Evolutionary conservation across 1,140 invertebrate genomes (phyloP).

Genomic region (Xylocopa sonorina): DNA sequence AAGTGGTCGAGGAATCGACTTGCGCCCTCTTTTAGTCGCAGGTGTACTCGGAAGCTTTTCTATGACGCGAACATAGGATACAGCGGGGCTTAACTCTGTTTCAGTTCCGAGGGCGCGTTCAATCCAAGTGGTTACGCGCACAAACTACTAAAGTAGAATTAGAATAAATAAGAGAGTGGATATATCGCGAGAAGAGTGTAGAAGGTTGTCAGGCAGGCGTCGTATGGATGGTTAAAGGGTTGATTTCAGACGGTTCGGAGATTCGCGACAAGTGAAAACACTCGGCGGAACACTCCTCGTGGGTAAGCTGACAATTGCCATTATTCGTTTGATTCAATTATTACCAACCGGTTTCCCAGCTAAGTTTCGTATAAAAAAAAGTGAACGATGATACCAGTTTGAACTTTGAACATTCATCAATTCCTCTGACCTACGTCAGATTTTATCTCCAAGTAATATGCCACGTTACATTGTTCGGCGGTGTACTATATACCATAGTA

Average conservation of each 20-base stretch:
- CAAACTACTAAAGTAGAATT: too few relatives aligned
- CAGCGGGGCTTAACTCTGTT: slow-evolving; percentile 24
- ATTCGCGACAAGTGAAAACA: neutral
- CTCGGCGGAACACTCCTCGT: slow-evolving; percentile 15
- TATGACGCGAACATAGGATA: slow-evolving; percentile 39
- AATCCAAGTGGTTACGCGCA: slow-evolving; percentile 30
- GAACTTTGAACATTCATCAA: neutral
- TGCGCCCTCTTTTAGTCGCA: slow-evolving; percentile 48
- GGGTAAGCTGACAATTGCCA: slow-evolving; percentile 42
- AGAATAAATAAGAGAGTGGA: slow-evolving; percentile 16
- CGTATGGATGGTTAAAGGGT: neutral
- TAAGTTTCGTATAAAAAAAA: too few relatives aligned
- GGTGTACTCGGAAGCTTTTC: slow-evolving; percentile 50
- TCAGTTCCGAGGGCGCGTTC: slow-evolving; percentile 58
- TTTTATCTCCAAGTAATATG: neutral
- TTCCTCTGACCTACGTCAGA: slow-evolving; percentile 4
- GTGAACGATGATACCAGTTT: too few relatives aligned
- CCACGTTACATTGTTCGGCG: neutral
- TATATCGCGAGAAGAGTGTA: neutral
- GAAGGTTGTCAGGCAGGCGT: slow-evolving; percentile 15
- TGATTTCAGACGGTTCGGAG: neutral
- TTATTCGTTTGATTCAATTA: too few relatives aligned
- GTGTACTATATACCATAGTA: slow-evolving; percentile 1
- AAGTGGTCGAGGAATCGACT: slow-evolving; percentile 2
- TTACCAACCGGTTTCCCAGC: too few relatives aligned